Evolutionary conservation across 2,888 invertebrate genomes (phyloP), one percentile per base, ranked within the genome.

Genomic region (Scaptomyza tumidula): DNA sequence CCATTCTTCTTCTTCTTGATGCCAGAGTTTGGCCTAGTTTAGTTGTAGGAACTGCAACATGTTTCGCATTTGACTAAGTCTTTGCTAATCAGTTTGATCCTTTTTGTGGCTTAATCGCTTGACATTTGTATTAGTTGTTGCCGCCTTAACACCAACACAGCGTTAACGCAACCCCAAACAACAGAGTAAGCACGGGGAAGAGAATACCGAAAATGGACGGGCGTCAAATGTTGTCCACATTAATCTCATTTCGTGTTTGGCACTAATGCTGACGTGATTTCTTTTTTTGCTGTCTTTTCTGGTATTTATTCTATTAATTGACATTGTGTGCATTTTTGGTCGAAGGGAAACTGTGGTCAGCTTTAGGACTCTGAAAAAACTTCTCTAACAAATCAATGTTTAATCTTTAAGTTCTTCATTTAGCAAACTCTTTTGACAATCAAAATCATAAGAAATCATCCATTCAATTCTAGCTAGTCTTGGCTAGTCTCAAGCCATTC

Each of bases 21-120:
- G 58, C 4, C 45, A 13, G 43, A 39, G 10, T 1, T 37, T 50
- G 14, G 35, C 35, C 45, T 19, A 19, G 49, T 35, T 35, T 37
- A 16, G 16, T 41, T 7, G 14, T 6, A 29, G 48, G 41, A 68
- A 39, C 41, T 58, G 58, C 70, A 74, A 46, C 44, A 45, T 55
- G 39, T 65, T 71, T 69, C 62, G 54, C 72, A 64, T 64, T 64
- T 71, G 52, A 41, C 61, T 83, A 88, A 86, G 87, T 81, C 85
- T 73, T 77, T 87, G 83, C 89, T 89, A 90, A 89, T 89, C 89
- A 89, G 81, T 55, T 70, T 89, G 89, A 90, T 89, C 85, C 90
- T 75, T 83, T 84, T 78, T 78, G 80, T 80, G 84, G 80, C 77
- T 86, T 90, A 89, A 89, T 89, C 89, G 89, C 75, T 76, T 89